Base-by-base conservation (phyloP, 1,140 invertebrate genomes). In the Aphelenchoides fujianensis region DNA sequence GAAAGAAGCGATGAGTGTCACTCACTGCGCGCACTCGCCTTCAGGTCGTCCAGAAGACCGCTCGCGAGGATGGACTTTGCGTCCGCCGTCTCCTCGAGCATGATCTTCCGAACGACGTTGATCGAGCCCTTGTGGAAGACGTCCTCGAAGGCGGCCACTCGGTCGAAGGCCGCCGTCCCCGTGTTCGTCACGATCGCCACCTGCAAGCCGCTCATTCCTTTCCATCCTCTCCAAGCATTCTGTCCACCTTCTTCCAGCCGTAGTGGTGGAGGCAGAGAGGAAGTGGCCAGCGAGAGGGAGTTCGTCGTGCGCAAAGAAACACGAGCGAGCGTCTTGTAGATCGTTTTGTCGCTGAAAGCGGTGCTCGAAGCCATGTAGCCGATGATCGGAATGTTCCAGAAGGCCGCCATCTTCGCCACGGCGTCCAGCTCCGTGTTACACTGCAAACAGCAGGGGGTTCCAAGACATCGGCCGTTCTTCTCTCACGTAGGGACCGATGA, bases 401-500 rank as follows among this genome's bases (percentile, higher is more conserved):
- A 80, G 12, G 79, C 64, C 1, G 76, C 73, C 79, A 80, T 80
- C 53, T 80, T 80, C 0, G 69, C 68, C 0, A 80, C 79, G 16
- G 79, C 79, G 55, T 80, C 79, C 68, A 80, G 19, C 71, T 80
- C 79, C 76, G 48, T 32, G 37, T 69, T 70, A 72, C 79, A 82
- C n/a, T n/a, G n/a, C n/a, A n/a, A n/a, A n/a, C n/a, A n/a, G n/a
- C n/a, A n/a, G n/a, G n/a, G n/a, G n/a, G n/a, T n/a, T n/a, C n/a
- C n/a, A n/a, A n/a, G n/a, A n/a, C n/a, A n/a, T n/a, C n/a, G 28
- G 37, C 57, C 63, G 57, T 52, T n/a, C n/a, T n/a, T n/a, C n/a
- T n/a, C n/a, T n/a, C n/a, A n/a, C n/a, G 59, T 81, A 83, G 3
- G 82, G 81, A 9, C 82, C 81, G 32, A 82, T 77, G 63, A 82